Percentiles rank a stretch among this genome's conserved stretches.
Conservation (phyloP, 2,113 vertebrate genomes). For the Sturnus vulgaris region DNA sequence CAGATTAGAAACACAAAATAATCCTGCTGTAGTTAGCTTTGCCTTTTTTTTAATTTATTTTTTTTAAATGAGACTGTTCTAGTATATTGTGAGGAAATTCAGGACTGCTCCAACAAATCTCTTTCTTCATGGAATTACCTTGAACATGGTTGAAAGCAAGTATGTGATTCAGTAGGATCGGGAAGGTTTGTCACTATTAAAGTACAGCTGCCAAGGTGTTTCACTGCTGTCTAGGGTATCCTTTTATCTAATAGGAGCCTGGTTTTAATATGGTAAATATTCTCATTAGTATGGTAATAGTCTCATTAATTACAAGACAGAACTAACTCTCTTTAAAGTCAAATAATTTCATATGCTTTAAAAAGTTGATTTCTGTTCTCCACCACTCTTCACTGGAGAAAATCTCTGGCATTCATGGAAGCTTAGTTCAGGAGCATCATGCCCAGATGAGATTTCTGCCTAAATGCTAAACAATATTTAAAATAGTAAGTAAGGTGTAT, state of each 20-base stretch:
- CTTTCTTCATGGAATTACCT: background rate
- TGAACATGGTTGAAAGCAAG: background rate
- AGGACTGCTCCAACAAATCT: background rate
- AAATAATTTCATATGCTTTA: background rate
- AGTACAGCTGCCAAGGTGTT: background rate
- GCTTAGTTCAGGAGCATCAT: background rate
- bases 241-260: background rate
- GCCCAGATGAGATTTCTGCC: background rate
- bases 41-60: background rate
- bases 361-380: background rate
- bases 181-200: background rate
- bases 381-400: background rate
- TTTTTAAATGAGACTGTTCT: background rate
- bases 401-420: background rate
- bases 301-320: background rate
- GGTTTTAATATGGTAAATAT: background rate
- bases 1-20: background rate
- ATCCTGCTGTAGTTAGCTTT: background rate
- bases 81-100: background rate
- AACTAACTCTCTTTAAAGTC: background rate
- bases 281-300: background rate
- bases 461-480: background rate
- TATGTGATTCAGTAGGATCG: background rate
- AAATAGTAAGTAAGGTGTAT: background rate
- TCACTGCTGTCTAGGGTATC: background rate